phyloP scores from a whole-genome alignment of 23 tunicate species.

The Aplidium turbinatum region DNA sequence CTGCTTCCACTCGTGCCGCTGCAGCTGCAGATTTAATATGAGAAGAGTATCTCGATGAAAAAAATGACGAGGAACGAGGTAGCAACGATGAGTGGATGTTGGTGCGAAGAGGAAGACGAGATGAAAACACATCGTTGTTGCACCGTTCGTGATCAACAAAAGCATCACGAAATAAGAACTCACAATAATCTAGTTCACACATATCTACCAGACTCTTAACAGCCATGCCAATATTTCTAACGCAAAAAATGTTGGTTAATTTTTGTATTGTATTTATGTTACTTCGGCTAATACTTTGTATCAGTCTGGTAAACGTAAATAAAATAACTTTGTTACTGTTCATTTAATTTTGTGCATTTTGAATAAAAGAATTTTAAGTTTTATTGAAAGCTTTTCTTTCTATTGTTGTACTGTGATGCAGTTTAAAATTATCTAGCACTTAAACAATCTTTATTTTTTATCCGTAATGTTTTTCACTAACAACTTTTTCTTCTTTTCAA shows the following conservation, averaged over 20 bases:
- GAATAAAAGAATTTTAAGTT: no score
- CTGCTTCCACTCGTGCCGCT: slow-evolving; percentile 60
- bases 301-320: no score
- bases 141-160: not conserved
- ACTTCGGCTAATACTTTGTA: no score
- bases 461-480: no score
- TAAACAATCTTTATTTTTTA: no score
- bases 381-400: not conserved
- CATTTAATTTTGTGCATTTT: no score
- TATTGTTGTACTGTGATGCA: no score
- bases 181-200: slow-evolving; percentile 14
- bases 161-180: slow-evolving; percentile 6
- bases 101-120: slow-evolving; percentile 7
- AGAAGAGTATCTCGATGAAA: slow-evolving; percentile 21
- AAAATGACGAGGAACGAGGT: slow-evolving; percentile 20
- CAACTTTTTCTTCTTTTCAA: no score
- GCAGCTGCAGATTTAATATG: slow-evolving; percentile 47
- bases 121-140: not conserved
- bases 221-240: not conserved
- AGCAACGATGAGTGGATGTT: slow-evolving; percentile 31
- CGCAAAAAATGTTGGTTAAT: no score
- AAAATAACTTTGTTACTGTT: no score
- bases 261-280: no score
- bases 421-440: no score
- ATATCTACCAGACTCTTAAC: not conserved